Evolutionary conservation across 92 coral and sea anemone species (phyloP), one percentile per base, ranked within the genome.

Genomic region (Zoanthus gigantus): DNA sequence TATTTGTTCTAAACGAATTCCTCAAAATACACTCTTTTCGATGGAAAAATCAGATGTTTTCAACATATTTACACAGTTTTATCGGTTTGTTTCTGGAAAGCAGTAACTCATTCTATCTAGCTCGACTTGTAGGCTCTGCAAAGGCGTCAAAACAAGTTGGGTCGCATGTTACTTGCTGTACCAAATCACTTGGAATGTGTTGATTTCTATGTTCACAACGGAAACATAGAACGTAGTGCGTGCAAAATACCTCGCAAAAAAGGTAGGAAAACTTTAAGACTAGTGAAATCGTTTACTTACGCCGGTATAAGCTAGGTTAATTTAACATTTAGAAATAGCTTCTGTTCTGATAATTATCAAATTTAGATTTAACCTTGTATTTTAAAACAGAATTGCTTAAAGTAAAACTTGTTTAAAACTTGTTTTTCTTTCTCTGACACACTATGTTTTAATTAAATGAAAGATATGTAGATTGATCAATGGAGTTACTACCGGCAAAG

Each of bases 181-280:
- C 98, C 98, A 54, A 91, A 87, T 66, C 94, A 95, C 78, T 47
- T 93, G 71, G 96, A 95, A 77, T 87, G 90, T 67, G 90, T 95
- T 45, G 96, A 95, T 23, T 29, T 67, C 32, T 92, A 92, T 87
- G 78, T 84, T 72, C 98, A 94, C 78, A 86, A 92, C 52, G 93
- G 94, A 13, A 78, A 78, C 71, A 77, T 52, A 34, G 87, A 83
- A 47, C 83, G 80, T 29, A 65, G 54, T 17, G n/a, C 66, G 46
- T 58, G 61, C 57, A 65, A 46, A 76, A 63, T 71, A 79, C 94
- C 93, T 7, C 87, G 92, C 92, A 31, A 56, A 48, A 95, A 89
- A 83, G 96, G 98, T 95, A 28, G 34, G 47, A 71, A 53, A 48
- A 50, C 12, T 50, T 1, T 7, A 10, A 10, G 54, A 50, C 12